These are phyloP conservation scores for Typhlomys cinereus DNA, from an alignment of 2,113 vertebrate genomes.

Conservation along the genomic window DNA sequence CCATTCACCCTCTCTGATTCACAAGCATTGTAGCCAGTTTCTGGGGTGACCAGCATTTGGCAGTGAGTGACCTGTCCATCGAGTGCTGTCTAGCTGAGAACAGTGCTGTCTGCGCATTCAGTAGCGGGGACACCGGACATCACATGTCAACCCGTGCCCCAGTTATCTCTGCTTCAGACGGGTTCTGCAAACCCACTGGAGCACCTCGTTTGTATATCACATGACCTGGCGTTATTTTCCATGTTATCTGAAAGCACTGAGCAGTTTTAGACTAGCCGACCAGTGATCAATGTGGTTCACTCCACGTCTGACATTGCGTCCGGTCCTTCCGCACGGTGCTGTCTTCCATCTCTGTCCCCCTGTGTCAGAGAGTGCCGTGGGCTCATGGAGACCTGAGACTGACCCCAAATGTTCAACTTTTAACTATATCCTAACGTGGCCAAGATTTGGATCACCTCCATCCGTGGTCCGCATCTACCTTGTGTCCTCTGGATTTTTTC, in stretches of 20 bases:
- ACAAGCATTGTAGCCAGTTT: conserved; percentile 77
- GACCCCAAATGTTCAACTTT: not conserved
- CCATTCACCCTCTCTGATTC: conserved; percentile 54
- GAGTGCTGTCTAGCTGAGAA: conserved; percentile 32
- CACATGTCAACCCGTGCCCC: not conserved
- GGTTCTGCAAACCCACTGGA: conserved; percentile 29
- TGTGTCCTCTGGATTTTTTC: not conserved
- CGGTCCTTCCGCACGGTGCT: conserved; percentile 58
- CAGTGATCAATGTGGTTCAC: not conserved
- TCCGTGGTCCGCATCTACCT: not conserved
- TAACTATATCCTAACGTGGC: not conserved
- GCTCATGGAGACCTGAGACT: conserved; percentile 36
- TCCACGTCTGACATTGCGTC: conserved; percentile 26
- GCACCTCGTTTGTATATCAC: not conserved
- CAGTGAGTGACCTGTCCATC: not conserved
- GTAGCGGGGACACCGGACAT: not conserved
- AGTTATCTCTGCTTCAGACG: not conserved
- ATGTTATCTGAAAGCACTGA: conserved; percentile 3
- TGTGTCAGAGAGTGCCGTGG: not conserved
- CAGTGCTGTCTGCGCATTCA: not conserved
- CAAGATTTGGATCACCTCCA: not conserved
- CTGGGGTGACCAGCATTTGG: conserved; percentile 71
- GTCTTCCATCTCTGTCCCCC: conserved; percentile 51
- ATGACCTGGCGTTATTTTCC: conserved; percentile 21
- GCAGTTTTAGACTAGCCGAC: conserved; percentile 25